Conservation (phyloP, 2,888 invertebrate genomes). For the Salpingus planirostris region DNA sequence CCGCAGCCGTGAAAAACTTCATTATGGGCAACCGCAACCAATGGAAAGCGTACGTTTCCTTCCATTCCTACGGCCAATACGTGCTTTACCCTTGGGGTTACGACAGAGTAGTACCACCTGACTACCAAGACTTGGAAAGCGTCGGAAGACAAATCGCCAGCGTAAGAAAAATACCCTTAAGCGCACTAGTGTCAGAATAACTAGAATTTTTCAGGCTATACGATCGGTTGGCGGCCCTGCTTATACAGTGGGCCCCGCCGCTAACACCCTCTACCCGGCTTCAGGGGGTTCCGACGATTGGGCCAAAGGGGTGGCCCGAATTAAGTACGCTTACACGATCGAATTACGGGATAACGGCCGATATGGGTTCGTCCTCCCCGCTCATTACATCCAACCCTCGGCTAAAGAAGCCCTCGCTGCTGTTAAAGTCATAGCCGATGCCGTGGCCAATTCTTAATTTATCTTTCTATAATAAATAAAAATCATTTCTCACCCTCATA, state of each 20-base stretch:
- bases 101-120: constrained; percentile 59
- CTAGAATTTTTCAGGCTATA: constrained; percentile 53
- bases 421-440: constrained; percentile 52
- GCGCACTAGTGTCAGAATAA: too few relatives aligned
- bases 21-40: constrained; percentile 38
- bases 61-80: constrained; percentile 81
- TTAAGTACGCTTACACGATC: constrained; percentile 84
- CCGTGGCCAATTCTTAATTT: constrained; percentile 38
- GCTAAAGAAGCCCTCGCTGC: constrained; percentile 69
- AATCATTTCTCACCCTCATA: constrained; percentile 37
- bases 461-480: too few relatives aligned
- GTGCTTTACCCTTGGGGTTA: constrained; percentile 84
- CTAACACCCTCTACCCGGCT: constrained; percentile 69
- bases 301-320: constrained; percentile 73
- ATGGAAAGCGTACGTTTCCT: constrained; percentile 65
- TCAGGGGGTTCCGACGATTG: constrained; percentile 83
- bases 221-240: constrained; percentile 48
- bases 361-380: constrained; percentile 81
- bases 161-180: too few relatives aligned
- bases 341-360: constrained; percentile 80
- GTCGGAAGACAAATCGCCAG: constrained; percentile 63
- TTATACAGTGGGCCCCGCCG: constrained; percentile 71
- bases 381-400: constrained; percentile 63
- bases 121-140: constrained; percentile 57
- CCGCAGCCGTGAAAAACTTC: constrained; percentile 54